Conservation (phyloP, 2,113 vertebrate genomes). For the Platysternon megacephalum region DNA sequence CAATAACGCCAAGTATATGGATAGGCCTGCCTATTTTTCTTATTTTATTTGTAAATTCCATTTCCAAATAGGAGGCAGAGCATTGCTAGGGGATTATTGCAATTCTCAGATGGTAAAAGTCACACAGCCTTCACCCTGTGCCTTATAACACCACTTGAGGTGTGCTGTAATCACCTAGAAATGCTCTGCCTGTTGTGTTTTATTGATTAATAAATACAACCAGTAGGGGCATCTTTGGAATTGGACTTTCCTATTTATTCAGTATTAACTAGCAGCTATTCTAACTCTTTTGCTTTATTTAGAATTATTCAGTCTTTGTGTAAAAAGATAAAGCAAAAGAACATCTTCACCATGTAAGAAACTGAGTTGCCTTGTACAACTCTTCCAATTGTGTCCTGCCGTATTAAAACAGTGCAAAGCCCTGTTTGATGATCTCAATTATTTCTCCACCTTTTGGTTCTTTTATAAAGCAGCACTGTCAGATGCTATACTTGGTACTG, state of each 20-base stretch:
- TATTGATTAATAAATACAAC: slow-evolving; percentile 1
- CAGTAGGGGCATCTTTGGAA: slow-evolving; percentile 11
- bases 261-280: neutral
- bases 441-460: fast-evolving
- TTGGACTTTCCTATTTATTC: neutral
- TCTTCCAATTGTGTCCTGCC: neutral
- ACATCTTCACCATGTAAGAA: neutral
- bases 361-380: neutral
- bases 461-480: neutral
- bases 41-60: neutral
- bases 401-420: neutral
- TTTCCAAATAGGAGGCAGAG: neutral
- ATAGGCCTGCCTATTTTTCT: neutral
- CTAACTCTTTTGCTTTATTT: neutral
- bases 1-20: neutral
- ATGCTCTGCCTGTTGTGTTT: slow-evolving; percentile 1
- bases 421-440: fast-evolving
- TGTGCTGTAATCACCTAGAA: neutral
- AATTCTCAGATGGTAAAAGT: neutral
- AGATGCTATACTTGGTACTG: neutral
- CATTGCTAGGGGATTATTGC: neutral
- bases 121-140: neutral
- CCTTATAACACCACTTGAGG: neutral
- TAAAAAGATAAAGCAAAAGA: neutral
- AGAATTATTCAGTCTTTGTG: neutral